These are phyloP conservation scores for Noctua janthe DNA, from an alignment of 2,888 invertebrate genomes.

Conservation along the genomic window DNA sequence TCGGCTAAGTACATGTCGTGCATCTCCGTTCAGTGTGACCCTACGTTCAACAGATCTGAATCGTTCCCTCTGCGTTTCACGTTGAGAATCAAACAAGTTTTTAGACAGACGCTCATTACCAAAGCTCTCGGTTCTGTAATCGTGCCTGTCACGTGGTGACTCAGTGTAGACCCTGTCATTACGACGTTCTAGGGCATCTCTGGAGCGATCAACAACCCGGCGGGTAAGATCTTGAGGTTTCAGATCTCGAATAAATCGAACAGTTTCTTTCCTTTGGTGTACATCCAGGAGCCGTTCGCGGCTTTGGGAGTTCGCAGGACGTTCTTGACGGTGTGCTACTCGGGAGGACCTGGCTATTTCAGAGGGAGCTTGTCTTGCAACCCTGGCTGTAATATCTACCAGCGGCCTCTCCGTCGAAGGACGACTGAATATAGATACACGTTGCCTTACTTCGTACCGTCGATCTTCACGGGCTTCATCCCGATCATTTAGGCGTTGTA, in stretches of 20 bases:
- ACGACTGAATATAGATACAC: conserved; percentile 40
- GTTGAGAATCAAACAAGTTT: conserved; percentile 20
- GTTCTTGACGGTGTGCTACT: conserved; percentile 35
- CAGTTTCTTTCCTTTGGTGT: conserved; percentile 23
- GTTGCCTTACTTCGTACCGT: conserved; percentile 67
- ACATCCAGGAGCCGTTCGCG: conserved; percentile 33
- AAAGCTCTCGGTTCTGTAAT: conserved; percentile 23
- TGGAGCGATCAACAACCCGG: conserved; percentile 18
- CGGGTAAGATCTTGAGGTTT: conserved; percentile 32
- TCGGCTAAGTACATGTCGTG: conserved; percentile 30
- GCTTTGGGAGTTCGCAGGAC: conserved; percentile 28
- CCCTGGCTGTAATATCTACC: conserved; percentile 32
- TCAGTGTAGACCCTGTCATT: conserved; percentile 41
- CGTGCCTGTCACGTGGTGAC: conserved; percentile 24
- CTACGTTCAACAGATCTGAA: conserved; percentile 29
- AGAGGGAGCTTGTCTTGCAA: conserved; percentile 29
- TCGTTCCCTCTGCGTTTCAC: conserved; percentile 26
- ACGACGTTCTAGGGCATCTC: conserved; percentile 27
- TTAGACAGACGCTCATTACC: conserved; percentile 40
- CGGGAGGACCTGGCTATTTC: conserved; percentile 28
- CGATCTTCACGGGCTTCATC: conserved; percentile 67
- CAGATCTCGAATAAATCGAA: conserved; percentile 24
- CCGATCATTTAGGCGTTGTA: conserved; percentile 47
- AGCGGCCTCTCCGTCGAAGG: conserved; percentile 45
- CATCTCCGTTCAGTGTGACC: conserved; percentile 28